phyloP scores from a whole-genome alignment of 2,888 invertebrate species.

The Cryptus armator region DNA sequence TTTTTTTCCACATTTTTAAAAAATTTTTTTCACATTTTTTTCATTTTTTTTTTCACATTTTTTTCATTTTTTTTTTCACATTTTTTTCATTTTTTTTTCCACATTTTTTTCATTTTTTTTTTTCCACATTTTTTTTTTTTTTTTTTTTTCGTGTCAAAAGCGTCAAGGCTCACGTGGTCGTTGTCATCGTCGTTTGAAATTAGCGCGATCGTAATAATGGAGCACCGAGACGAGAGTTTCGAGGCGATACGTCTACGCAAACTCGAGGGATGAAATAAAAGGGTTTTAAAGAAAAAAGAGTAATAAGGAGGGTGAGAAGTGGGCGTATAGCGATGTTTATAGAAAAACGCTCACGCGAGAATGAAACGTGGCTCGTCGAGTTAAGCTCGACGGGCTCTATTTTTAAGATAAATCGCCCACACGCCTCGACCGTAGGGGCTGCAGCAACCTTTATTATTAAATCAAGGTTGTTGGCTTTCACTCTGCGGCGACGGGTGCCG shows the following conservation, averaged over 20 bases:
- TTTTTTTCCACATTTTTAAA: neutral
- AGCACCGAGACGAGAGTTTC: no score
- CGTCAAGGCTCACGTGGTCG: constrained; percentile 18
- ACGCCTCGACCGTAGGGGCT: constrained; percentile 69
- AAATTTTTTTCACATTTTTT: no score
- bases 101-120: constrained; percentile 1
- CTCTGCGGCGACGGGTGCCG: constrained; percentile 66
- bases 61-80: neutral
- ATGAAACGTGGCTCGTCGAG: constrained; percentile 59
- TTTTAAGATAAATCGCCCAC: constrained; percentile 66
- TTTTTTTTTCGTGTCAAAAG: constrained; percentile 1
- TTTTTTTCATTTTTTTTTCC: constrained; percentile 1
- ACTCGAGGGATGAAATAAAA: constrained; percentile 19
- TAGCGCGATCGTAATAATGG: constrained; percentile 1
- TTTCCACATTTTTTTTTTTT: no score
- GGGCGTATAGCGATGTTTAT: constrained; percentile 1
- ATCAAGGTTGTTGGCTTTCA: constrained; percentile 83
- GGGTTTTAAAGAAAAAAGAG: neutral
- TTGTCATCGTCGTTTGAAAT: constrained; percentile 26
- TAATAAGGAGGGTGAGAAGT: neutral
- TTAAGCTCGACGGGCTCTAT: constrained; percentile 62
- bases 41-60: neutral
- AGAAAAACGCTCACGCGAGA: constrained; percentile 54
- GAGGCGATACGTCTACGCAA: neutral
- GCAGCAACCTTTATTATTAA: constrained; percentile 82